Evolutionary conservation across 2,888 invertebrate species (phyloP).

Genomic region (Epinotia demarniana): DNA sequence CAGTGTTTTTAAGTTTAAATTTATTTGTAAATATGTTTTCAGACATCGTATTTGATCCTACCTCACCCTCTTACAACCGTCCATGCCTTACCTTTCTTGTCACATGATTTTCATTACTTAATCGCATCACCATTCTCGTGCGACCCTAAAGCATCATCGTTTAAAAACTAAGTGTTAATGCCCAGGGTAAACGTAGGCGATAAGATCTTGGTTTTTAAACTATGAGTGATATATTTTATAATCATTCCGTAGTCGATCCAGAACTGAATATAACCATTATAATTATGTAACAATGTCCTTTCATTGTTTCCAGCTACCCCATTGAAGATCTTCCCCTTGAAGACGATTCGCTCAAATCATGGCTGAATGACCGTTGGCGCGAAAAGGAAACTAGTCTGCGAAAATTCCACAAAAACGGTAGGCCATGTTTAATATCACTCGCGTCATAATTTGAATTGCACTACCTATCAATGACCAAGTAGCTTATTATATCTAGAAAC

Average conservation of each 20-base stretch:
- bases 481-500: slow-evolving; percentile 20
- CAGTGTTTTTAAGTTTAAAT: no score
- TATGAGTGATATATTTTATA: no score
- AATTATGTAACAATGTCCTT: neutral
- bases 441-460: neutral
- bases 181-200: no score
- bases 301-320: slow-evolving; percentile 81
- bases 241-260: neutral
- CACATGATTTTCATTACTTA: no score
- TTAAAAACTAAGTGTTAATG: no score
- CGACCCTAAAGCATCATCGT: no score
- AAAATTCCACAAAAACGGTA: slow-evolving; percentile 85
- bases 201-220: no score
- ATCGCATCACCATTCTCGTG: no score
- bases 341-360: slow-evolving; percentile 83
- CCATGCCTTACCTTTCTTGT: no score
- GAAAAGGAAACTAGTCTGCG: slow-evolving; percentile 86
- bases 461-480: slow-evolving; percentile 15
- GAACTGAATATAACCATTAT: neutral
- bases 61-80: neutral
- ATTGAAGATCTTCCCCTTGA: slow-evolving; percentile 84
- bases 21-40: no score
- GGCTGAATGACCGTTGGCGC: slow-evolving; percentile 87
- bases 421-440: slow-evolving; percentile 50
- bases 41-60: no score